phyloP scores from a whole-genome alignment of 64 coral and sea anemone genomes.

The Platygyra sinensis region DNA sequence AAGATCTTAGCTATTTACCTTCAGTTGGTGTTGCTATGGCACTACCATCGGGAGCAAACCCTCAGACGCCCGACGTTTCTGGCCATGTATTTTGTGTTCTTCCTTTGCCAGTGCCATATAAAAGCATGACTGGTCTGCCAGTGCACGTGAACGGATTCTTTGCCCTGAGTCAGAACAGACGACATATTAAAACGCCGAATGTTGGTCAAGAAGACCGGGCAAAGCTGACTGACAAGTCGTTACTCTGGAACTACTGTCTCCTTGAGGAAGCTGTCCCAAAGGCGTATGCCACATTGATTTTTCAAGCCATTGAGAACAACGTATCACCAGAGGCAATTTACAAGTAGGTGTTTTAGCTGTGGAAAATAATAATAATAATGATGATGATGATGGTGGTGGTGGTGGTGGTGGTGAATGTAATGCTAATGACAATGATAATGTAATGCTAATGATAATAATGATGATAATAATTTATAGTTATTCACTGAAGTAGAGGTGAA shows the following conservation, averaged over 20 bases:
- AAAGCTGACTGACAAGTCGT: slow-evolving; percentile 65
- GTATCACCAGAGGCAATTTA: not conserved
- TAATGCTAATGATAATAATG: no score
- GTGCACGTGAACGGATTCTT: slow-evolving; percentile 98
- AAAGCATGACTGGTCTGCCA: slow-evolving; percentile 89
- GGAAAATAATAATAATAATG: no score
- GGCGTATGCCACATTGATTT: slow-evolving; percentile 68
- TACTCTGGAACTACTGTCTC: slow-evolving; percentile 75
- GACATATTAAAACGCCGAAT: slow-evolving; percentile 77
- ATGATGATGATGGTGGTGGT: no score
- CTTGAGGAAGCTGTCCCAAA: slow-evolving; percentile 72
- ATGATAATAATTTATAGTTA: no score
- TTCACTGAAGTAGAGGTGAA: no score
- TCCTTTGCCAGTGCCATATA: slow-evolving; percentile 77
- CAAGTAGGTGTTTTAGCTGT: not conserved
- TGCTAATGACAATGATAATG: no score
- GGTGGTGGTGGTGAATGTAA: no score
- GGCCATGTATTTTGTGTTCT: slow-evolving; percentile 84
- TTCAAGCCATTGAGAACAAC: not conserved
- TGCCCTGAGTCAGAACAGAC: slow-evolving; percentile 86
- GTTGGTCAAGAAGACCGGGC: slow-evolving; percentile 56
- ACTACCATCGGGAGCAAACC: not conserved
- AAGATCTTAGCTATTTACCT: slow-evolving; percentile 60
- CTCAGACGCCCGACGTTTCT: not conserved
- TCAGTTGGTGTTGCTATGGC: slow-evolving; percentile 70